A percentile compares a stretch with the other conserved stretches of the same genome.
Evolutionary conservation across 2,113 vertebrate species (phyloP).

Genomic region (Geococcyx californianus): DNA sequence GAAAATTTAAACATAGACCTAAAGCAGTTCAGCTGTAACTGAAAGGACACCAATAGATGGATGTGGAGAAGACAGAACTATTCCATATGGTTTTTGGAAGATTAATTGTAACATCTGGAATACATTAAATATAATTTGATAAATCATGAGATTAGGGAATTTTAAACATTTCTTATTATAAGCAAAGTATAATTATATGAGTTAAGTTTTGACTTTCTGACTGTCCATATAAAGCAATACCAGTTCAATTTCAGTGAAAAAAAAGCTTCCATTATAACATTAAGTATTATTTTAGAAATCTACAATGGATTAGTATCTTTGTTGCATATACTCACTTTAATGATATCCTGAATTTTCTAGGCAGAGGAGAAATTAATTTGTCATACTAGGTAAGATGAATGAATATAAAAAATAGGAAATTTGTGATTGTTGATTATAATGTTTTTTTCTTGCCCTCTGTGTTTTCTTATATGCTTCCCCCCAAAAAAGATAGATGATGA

Average conservation of each 20-base stretch:
- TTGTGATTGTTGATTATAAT: background rate
- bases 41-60: background rate
- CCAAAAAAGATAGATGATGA: background rate
- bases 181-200: background rate
- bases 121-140: background rate
- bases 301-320: background rate
- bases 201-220: background rate
- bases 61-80: background rate
- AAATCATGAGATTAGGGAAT: background rate
- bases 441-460: background rate
- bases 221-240: background rate
- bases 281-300: slow-evolving; percentile 3
- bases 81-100: background rate
- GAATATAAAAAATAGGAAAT: background rate
- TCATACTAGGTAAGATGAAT: background rate
- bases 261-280: background rate
- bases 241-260: background rate
- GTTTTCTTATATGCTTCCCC: background rate
- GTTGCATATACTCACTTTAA: background rate
- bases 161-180: background rate
- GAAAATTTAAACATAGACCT: background rate
- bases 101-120: background rate
- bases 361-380: background rate
- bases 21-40: background rate
- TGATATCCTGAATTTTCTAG: background rate